Base-by-base conservation (phyloP, 2,113 vertebrate genomes). In the Charadrius vociferus region DNA sequence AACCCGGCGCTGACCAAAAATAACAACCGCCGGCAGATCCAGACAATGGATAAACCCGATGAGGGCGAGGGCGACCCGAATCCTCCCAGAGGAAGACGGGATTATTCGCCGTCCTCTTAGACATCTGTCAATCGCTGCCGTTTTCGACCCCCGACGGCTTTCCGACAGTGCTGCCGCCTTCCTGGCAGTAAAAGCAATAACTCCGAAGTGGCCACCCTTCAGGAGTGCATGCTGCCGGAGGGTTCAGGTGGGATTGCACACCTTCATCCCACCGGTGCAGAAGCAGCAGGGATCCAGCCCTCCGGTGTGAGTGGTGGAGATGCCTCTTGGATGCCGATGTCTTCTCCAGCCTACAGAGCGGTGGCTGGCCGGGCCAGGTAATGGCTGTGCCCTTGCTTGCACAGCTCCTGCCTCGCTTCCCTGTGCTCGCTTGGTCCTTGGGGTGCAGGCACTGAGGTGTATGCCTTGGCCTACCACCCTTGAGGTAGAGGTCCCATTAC, bases 41-140 rank as follows among this genome's bases (percentile, higher is more conserved):
- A 97, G 95, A 96, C 96, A 97, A 97, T 91, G 95, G 95, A 94
- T 95, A 97, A 97, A 95, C 86, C 91, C 4, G 8, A 70, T 30
- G n/a, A 95, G 82, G 93, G 93, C 1, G 52, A 83, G 88, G 91
- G 87, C 81, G 86, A 94, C 93, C 93, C 89, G 86, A 91, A 95
- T 95, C 95, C 96, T 97, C 86, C 93, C 89, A 68, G 91, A 92
- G 94, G 93, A 95, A 95, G 95, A 89, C 9, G 14, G 93, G 96
- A 95, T 97, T 96, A 96, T 85, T 93, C 0, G 9, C 86, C 2
- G 39, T 95, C 83, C 93, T 94, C 85, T 88, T 6, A 65, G 94
- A 95, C 94, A 95, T 97, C 97, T 97, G 97, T 95, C 97, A 73
- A 2, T 75, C 61, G 91, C 81, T 16, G 88, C 88, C n/a, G 7